These are phyloP conservation scores for Lapara coniferarum DNA, from an alignment of 2,888 invertebrate species.

Conservation along the genomic window DNA sequence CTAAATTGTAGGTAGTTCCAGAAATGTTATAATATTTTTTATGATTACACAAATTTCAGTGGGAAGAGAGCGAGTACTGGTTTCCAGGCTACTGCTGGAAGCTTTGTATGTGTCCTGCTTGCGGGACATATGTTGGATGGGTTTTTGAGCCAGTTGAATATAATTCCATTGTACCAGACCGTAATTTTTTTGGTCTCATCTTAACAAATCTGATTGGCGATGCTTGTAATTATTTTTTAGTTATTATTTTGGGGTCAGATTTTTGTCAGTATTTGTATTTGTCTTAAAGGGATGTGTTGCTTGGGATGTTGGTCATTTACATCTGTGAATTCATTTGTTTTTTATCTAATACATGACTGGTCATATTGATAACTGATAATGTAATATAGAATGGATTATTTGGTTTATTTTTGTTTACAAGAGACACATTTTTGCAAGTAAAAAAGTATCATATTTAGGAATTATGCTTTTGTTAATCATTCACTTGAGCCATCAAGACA, in stretches of 20 bases:
- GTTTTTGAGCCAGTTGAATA: constrained; percentile 70
- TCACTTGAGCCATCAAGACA: too few species aligned
- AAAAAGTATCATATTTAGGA: too few species aligned
- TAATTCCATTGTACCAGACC: constrained; percentile 38
- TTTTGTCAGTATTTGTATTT: constrained; percentile 32
- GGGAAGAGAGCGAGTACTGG: constrained; percentile 81
- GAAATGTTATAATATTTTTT: neutral
- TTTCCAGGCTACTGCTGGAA: constrained; percentile 85
- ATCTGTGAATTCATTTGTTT: too few species aligned
- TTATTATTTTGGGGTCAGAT: constrained; percentile 35
- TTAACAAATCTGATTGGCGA: constrained; percentile 59
- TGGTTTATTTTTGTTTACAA: too few species aligned
- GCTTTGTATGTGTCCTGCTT: constrained; percentile 82
- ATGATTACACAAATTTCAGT: constrained; percentile 61
- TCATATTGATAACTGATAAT: too few species aligned
- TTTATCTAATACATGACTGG: too few species aligned
- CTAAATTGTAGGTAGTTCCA: neutral
- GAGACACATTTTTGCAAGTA: too few species aligned
- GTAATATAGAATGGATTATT: too few species aligned
- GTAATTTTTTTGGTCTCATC: constrained; percentile 57
- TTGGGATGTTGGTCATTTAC: neutral
- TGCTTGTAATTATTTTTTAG: constrained; percentile 61
- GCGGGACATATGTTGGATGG: constrained; percentile 84
- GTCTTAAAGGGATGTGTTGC: constrained; percentile 2
- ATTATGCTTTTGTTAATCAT: too few species aligned